Percentiles rank a stretch among this genome's conserved stretches.
These are phyloP conservation scores for Hipparchia sbordonii DNA, from an alignment of 2,888 invertebrate genomes.

Conservation along the genomic window DNA sequence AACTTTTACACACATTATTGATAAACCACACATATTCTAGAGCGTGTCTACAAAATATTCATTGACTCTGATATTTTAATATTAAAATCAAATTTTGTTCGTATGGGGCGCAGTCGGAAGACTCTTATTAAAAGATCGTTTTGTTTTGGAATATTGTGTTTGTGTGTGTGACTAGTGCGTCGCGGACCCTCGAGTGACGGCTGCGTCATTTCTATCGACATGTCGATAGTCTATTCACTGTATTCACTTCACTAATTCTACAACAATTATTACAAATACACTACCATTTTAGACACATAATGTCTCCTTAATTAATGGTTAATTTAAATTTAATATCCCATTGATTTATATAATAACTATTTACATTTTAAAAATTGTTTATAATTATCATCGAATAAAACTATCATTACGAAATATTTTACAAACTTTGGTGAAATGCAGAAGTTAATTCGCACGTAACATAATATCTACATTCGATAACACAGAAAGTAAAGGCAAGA, in stretches of 20 bases:
- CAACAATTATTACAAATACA: slow-evolving; percentile 79
- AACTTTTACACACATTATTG: too few species aligned
- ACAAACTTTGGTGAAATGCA: slow-evolving; percentile 83
- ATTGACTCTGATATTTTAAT: too few species aligned
- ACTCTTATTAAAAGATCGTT: neutral
- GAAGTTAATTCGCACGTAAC: slow-evolving; percentile 74
- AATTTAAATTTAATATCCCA: slow-evolving; percentile 68
- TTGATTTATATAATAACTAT: slow-evolving; percentile 75
- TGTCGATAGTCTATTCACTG: slow-evolving; percentile 55
- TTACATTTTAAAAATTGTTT: slow-evolving; percentile 79
- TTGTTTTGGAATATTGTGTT: slow-evolving; percentile 22
- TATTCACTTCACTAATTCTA: slow-evolving; percentile 76
- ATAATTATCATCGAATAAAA: slow-evolving; percentile 68
- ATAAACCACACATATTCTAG: too few species aligned
- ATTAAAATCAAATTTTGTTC: too few species aligned
- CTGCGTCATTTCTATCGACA: slow-evolving; percentile 49
- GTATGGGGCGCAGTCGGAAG: too few species aligned
- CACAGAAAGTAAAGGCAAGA: slow-evolving; percentile 52
- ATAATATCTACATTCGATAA: slow-evolving; percentile 58
- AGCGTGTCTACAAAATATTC: too few species aligned
- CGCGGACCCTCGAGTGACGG: slow-evolving; percentile 62
- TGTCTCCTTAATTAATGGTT: slow-evolving; percentile 72
- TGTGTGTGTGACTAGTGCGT: slow-evolving; percentile 71
- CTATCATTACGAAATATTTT: slow-evolving; percentile 80
- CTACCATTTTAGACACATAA: slow-evolving; percentile 79